phyloP scores from a whole-genome alignment of 92 coral and sea anemone species.

The Nematostella vectensis region DNA sequence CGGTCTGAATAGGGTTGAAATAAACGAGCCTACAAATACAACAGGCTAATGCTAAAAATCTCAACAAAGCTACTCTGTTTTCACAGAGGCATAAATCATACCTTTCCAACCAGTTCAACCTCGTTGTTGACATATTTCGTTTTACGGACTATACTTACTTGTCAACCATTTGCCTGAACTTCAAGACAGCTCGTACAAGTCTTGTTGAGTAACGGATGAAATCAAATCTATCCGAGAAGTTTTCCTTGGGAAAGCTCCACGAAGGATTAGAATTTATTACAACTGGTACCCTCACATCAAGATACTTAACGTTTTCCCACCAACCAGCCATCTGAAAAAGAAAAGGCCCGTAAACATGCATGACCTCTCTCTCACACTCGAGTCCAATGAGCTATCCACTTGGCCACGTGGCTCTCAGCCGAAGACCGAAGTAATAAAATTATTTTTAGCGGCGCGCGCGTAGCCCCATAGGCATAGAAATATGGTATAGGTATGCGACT shows the following conservation, averaged over 20 bases:
- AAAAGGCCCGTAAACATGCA: not conserved
- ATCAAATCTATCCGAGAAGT: conserved; percentile 50
- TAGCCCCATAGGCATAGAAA: no score
- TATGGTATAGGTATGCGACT: no score
- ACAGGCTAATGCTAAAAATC: no score
- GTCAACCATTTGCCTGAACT: conserved; percentile 76
- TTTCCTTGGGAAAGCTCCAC: conserved; percentile 72
- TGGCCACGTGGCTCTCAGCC: not conserved
- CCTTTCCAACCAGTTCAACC: not conserved
- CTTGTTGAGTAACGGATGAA: conserved; percentile 81
- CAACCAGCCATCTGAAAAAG: conserved; percentile 67
- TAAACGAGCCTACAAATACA: no score
- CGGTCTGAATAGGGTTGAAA: no score
- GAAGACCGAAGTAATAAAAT: no score
- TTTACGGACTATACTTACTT: conserved; percentile 26
- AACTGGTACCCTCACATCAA: conserved; percentile 73
- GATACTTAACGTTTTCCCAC: conserved; percentile 95
- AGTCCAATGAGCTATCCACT: no score
- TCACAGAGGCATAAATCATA: not conserved
- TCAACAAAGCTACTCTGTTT: no score
- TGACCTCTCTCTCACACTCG: no score
- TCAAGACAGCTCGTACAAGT: conserved; percentile 52
- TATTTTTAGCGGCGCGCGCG: no score
- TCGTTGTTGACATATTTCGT: not conserved
- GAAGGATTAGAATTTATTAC: conserved; percentile 80